A percentile compares a stretch with the other conserved stretches of the same genome.
Conservation (phyloP, 2,888 invertebrate species). For the Folsomia manolachei region DNA sequence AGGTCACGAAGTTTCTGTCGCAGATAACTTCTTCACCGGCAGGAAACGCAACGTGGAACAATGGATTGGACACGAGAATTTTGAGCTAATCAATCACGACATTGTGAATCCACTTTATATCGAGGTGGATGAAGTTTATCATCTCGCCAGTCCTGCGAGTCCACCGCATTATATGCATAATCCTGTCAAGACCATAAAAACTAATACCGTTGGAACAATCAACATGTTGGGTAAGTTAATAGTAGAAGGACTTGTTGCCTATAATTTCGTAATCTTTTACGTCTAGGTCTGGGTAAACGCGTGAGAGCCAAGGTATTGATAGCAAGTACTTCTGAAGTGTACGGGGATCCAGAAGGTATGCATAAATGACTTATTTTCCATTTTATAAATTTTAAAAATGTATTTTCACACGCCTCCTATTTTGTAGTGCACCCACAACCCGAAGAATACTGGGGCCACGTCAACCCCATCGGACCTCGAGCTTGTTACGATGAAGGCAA, state of each 20-base stretch:
- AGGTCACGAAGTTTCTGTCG: slow-evolving; percentile 94
- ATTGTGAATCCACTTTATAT: slow-evolving; percentile 96
- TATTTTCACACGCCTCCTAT: too few species aligned
- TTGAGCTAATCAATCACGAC: slow-evolving; percentile 97
- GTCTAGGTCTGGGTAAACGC: slow-evolving; percentile 80
- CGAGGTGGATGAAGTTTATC: slow-evolving; percentile 97
- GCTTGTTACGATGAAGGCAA: slow-evolving; percentile 99
- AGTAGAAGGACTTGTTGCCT: neutral
- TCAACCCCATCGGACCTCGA: slow-evolving; percentile 80
- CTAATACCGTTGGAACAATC: slow-evolving; percentile 94
- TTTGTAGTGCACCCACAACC: slow-evolving; percentile 97
- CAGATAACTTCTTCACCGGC: slow-evolving; percentile 97
- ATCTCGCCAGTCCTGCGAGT: slow-evolving; percentile 96
- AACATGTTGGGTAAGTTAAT: slow-evolving; percentile 74
- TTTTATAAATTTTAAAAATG: too few species aligned
- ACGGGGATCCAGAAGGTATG: slow-evolving; percentile 97
- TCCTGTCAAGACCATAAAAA: slow-evolving; percentile 98
- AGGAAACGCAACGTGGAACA: slow-evolving; percentile 95
- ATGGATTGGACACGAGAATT: slow-evolving; percentile 98
- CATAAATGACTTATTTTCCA: too few species aligned
- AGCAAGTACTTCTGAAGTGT: slow-evolving; percentile 98
- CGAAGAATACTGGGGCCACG: slow-evolving; percentile 98
- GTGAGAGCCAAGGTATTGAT: slow-evolving; percentile 89
- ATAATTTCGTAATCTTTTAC: slow-evolving; percentile 20
- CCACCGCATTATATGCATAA: slow-evolving; percentile 99